Evolutionary conservation across 2,888 invertebrate species (phyloP), one percentile per base, ranked within the genome.

Genomic region (Amiota communis): DNA sequence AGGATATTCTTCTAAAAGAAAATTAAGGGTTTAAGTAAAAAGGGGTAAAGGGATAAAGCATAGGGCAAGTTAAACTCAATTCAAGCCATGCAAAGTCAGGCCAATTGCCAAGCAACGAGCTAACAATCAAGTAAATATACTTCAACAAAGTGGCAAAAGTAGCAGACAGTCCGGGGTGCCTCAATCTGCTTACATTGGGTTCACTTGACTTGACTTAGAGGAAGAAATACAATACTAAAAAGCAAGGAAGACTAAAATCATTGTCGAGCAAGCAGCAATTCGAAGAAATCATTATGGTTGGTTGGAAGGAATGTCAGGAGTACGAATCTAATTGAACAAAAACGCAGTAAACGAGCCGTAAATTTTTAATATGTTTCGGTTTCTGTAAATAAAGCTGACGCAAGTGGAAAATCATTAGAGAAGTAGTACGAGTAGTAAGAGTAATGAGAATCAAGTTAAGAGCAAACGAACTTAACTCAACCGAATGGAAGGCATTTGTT

Each of bases 331-430:
- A 82, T 84, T 82, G 82, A 82, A 82, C 82, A 82, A 82, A 36
- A 82, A 85, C 82, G 85, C 83, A 84, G 82, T 81, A 84, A 82
- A 82, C 82, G 82, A 82, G 82, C 80, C 85, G 83, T 82, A 82
- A 82, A 82, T 82, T 82, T 84, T 82, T 82, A 82, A 82, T 82
- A 82, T 82, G 85, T 82, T 82, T 85, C 82, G 82, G 82, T 84
- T 82, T 81, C 82, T 82, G 85, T 83, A 84, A 82, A 84, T 85
- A 82, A 81, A 81, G 83, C 82, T 77, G 83, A 84, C 79, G 83
- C 74, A 77, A 78, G 47, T 15, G 48, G 11, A 48, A 65, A 65
- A 48, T n/a, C 64, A 65, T 65, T 65, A 65, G 59, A 63, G 63
- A n/a, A 36, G 13, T 36, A 63, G 23, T 3, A 23, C 23, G 23